Evolutionary conservation across 1,140 invertebrate species (phyloP).

Genomic region (honey bee (Apis mellifera)): Amel_HAv3.1 CM009935.2:13548501-13549000

Average conservation of each 20-base stretch:
- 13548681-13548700: not conserved
- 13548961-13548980: constrained; percentile 4
- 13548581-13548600: not conserved
- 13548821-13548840: constrained; percentile 40
- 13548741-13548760: constrained; percentile 3
- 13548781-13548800: constrained; percentile 51
- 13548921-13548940: not conserved
- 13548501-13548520: not conserved
- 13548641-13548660: too few species aligned
- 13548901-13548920: not conserved
- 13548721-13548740: constrained; percentile 21
- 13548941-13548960: constrained; percentile 39
- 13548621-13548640: not conserved
- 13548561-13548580: too few species aligned
- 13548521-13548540: not conserved
- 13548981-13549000: too few species aligned
- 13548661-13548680: accelerated
- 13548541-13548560: too few species aligned
- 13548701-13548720: not conserved
- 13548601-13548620: accelerated
- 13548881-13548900: too few species aligned
- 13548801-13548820: constrained; percentile 54
- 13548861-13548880: too few species aligned
- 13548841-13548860: constrained; percentile 23
- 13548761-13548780: not conserved